A percentile compares a stretch with the other conserved stretches of the same genome.
Conservation (phyloP, 2,113 vertebrate species). For the Ivindomyrus marchei region DNA sequence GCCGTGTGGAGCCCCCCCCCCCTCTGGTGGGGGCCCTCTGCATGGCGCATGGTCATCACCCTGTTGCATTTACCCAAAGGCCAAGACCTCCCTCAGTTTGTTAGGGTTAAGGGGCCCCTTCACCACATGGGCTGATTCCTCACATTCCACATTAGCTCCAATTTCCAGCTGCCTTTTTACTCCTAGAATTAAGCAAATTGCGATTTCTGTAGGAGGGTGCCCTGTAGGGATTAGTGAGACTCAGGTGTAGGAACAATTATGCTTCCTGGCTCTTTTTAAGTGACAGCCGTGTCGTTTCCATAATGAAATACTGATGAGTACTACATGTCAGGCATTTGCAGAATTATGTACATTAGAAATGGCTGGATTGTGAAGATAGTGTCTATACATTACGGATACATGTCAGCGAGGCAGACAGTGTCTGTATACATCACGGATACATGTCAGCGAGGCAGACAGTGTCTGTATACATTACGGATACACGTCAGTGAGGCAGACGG, state of each 20-base stretch:
- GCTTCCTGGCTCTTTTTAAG: background rate
- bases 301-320: background rate
- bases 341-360: background rate
- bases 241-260: constrained; percentile 9
- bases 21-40: constrained; percentile 70
- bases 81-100: constrained; percentile 74
- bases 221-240: constrained; percentile 11
- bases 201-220: constrained; percentile 19
- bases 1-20: background rate
- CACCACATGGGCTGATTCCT: constrained; percentile 69
- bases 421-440: too few species aligned
- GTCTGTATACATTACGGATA: background rate
- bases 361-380: background rate
- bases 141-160: constrained; percentile 70
- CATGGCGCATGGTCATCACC: constrained; percentile 67
- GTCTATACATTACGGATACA: background rate
- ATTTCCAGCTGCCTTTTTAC: constrained; percentile 65
- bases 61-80: constrained; percentile 73
- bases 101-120: constrained; percentile 68
- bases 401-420: background rate
- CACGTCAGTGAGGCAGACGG: background rate
- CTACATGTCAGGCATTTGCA: background rate
- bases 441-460: too few species aligned
- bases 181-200: constrained; percentile 40
- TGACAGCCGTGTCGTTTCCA: background rate